phyloP scores from a whole-genome alignment of 1,140 invertebrate species.

The Heliconius hewitsoni region DNA sequence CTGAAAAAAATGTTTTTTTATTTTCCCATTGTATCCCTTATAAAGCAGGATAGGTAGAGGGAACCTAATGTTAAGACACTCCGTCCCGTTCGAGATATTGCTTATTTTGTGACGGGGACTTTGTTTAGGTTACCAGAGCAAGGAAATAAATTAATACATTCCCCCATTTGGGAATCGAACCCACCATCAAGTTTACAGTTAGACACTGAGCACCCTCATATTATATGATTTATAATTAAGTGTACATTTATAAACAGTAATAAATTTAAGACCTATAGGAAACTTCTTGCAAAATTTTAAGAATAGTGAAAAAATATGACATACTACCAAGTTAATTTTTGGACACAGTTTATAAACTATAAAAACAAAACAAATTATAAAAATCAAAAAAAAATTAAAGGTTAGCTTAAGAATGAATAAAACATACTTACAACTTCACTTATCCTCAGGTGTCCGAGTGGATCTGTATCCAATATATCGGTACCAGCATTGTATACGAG shows the following conservation, averaged over 20 bases:
- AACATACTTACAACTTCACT: constrained; percentile 82
- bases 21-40: background rate
- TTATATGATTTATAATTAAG: no score
- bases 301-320: no score
- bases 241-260: no score
- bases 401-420: no score
- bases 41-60: background rate
- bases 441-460: constrained; percentile 86
- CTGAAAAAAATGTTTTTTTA: background rate
- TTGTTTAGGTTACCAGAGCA: background rate
- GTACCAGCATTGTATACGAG: constrained; percentile 95
- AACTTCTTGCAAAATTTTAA: no score
- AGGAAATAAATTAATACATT: background rate
- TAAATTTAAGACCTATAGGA: no score
- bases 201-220: no score
- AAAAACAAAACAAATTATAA: no score
- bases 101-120: background rate
- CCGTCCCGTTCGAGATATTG: background rate
- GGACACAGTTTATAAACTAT: no score
- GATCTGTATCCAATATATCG: constrained; percentile 90
- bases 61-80: background rate
- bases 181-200: no score
- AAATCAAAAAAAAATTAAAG: no score
- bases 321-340: no score
- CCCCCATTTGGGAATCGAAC: background rate